Evolutionary conservation across 2,797 vertebrate genomes (phyloP).

Genomic region (Pachyuromys duprasi): DNA sequence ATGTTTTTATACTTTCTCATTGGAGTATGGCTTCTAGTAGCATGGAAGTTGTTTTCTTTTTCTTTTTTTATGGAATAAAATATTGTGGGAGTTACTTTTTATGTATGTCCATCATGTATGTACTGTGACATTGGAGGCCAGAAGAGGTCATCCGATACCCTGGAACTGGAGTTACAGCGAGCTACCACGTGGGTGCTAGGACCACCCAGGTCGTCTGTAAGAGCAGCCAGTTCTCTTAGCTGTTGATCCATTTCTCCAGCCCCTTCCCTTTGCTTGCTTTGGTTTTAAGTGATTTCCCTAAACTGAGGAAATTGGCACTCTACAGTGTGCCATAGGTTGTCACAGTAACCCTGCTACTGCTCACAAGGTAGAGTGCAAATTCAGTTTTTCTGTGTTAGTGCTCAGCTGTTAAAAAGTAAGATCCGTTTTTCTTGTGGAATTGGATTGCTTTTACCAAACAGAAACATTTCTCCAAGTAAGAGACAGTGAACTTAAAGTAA

Average conservation of each 20-base stretch:
- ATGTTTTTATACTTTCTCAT: background rate
- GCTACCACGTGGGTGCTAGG: background rate
- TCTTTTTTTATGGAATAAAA: background rate
- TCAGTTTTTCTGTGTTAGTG: constrained; percentile 5
- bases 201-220: background rate
- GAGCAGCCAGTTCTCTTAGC: background rate
- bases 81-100: background rate
- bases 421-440: background rate
- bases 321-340: background rate
- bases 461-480: background rate
- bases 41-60: constrained; percentile 17
- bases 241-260: background rate
- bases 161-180: background rate
- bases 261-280: too few relatives aligned
- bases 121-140: background rate
- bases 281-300: constrained; percentile 18
- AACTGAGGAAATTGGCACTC: background rate
- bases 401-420: background rate
- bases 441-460: background rate
- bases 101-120: background rate
- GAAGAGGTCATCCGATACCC: background rate
- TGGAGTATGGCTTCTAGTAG: background rate
- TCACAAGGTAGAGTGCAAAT: background rate
- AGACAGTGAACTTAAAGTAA: background rate
- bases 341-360: background rate